These are phyloP conservation scores for Puma concolor DNA, from an alignment of 2,113 vertebrate species.

Conservation along the genomic window DNA sequence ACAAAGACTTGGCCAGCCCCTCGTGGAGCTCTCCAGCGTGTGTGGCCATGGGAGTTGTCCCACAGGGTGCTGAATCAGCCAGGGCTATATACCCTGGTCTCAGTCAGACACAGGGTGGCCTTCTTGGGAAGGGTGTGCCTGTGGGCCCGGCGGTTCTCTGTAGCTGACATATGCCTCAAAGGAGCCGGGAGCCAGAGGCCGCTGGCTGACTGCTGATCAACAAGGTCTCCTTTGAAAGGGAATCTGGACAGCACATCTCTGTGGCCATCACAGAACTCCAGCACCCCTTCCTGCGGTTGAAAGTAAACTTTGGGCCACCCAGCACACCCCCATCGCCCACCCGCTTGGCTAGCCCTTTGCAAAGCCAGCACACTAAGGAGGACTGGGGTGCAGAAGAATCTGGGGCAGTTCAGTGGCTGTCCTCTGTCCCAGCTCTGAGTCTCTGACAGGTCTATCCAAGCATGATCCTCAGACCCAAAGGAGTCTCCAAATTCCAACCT, in stretches of 20 bases:
- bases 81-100: background rate
- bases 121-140: background rate
- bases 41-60: accelerated
- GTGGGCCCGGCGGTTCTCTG: background rate
- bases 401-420: background rate
- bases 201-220: background rate
- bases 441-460: accelerated
- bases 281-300: background rate
- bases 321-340: background rate
- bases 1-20: background rate
- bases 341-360: background rate
- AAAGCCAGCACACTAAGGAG: background rate
- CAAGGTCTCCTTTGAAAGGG: background rate
- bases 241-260: background rate
- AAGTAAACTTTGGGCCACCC: background rate
- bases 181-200: background rate
- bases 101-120: background rate
- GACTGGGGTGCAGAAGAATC: background rate
- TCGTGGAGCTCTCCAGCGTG: background rate
- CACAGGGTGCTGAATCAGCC: background rate
- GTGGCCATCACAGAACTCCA: background rate
- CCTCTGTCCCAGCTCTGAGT: background rate
- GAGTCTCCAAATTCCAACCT: background rate
- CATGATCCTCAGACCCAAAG: background rate
- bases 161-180: background rate